Percentiles rank a stretch among this genome's conserved stretches.
phyloP scores from a whole-genome alignment of 2,113 vertebrate genomes.

The Brachyhypopomus occidentalis region DNA sequence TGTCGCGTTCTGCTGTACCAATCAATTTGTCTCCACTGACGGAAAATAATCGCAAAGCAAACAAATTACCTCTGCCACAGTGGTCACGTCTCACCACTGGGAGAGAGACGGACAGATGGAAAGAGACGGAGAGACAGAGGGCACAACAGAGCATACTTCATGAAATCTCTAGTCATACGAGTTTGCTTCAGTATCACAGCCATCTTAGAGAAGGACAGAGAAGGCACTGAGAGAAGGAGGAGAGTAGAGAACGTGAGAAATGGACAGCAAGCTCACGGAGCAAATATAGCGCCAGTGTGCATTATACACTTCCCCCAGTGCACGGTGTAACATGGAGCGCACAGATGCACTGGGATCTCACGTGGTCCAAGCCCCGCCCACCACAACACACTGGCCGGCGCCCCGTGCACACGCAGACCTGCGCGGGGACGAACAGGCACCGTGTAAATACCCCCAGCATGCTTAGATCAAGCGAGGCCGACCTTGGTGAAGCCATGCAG shows the following conservation, averaged over 20 bases:
- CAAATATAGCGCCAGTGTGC: conserved; percentile 62
- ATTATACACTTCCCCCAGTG: conserved; percentile 70
- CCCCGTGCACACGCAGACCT: too few species aligned
- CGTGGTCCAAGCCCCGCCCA: neutral
- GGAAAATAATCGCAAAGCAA: conserved; percentile 98
- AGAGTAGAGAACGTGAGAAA: conserved; percentile 1
- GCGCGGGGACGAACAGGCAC: neutral
- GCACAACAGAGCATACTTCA: conserved; percentile 31
- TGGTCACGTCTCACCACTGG: conserved; percentile 79
- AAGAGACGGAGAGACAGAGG: conserved; percentile 18
- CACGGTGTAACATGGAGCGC: conserved; percentile 65
- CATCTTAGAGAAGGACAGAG: conserved; percentile 20
- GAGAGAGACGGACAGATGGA: conserved; percentile 41
- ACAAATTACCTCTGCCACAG: conserved; percentile 91
- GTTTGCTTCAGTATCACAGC: neutral
- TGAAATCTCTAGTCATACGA: conserved; percentile 53
- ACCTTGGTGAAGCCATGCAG: too few species aligned
- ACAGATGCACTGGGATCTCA: conserved; percentile 65
- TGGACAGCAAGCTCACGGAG: conserved; percentile 29
- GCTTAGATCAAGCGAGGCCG: too few species aligned
- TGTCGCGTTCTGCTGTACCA: conserved; percentile 75
- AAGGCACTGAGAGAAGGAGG: neutral
- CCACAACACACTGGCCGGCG: too few species aligned
- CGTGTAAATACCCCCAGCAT: too few species aligned
- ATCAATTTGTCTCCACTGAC: conserved; percentile 95